These are phyloP conservation scores for Agrypnus murinus DNA, from an alignment of 2,888 invertebrate species.

Conservation along the genomic window DNA sequence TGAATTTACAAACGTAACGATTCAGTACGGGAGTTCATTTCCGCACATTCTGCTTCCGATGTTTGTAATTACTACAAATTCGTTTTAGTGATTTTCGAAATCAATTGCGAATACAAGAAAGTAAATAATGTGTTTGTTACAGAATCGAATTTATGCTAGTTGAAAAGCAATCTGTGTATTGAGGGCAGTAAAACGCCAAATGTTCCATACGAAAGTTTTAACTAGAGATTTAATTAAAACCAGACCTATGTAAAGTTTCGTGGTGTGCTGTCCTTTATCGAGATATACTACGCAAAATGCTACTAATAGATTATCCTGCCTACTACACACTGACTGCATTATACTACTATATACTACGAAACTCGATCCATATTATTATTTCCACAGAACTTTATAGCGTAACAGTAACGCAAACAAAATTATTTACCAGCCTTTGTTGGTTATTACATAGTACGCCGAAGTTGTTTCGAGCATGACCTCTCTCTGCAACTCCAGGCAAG, in stretches of 20 bases:
- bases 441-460: conserved; percentile 9
- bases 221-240: conserved; percentile 26
- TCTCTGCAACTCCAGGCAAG: conserved; percentile 19
- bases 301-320: conserved; percentile 23
- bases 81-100: no score
- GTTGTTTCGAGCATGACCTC: conserved; percentile 9
- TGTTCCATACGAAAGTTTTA: conserved; percentile 12
- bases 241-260: conserved; percentile 19
- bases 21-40: no score
- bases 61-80: no score
- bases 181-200: conserved; percentile 18
- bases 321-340: neutral
- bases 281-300: conserved; percentile 17
- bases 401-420: conserved; percentile 19
- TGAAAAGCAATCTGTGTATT: conserved; percentile 4
- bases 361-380: conserved; percentile 28
- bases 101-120: neutral
- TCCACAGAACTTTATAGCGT: conserved; percentile 13
- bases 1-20: no score
- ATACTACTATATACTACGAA: no score
- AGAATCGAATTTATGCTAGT: conserved; percentile 12
- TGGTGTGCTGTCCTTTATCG: conserved; percentile 18
- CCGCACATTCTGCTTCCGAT: no score
- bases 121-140: conserved; percentile 4
- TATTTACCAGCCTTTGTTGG: conserved; percentile 15